Evolutionary conservation across 2,797 vertebrate genomes (phyloP).

Genomic region (Margarornis squamiger): DNA sequence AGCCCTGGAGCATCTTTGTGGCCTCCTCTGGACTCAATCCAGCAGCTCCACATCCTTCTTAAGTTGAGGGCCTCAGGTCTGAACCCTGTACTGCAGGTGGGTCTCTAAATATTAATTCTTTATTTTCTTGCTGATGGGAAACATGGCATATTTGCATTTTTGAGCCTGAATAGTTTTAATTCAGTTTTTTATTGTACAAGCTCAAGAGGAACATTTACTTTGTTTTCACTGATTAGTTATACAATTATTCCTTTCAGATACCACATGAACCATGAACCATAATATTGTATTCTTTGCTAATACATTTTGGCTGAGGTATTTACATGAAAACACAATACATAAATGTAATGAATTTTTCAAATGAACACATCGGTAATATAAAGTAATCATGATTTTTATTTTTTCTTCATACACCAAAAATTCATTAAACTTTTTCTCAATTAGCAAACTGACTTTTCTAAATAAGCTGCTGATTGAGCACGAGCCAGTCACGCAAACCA

Average conservation of each 20-base stretch:
- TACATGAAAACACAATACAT: conserved; percentile 80
- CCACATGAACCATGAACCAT: conserved; percentile 80
- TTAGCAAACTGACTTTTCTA: conserved; percentile 75
- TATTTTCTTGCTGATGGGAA: conserved; percentile 73
- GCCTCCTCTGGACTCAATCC: neutral
- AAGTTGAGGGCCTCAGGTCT: neutral
- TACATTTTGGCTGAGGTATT: conserved; percentile 79
- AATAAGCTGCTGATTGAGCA: conserved; percentile 68
- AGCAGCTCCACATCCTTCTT: neutral
- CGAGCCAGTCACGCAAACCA: conserved; percentile 13
- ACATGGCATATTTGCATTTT: conserved; percentile 79
- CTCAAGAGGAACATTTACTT: conserved; percentile 81
- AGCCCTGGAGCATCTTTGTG: neutral
- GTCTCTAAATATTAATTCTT: conserved; percentile 59
- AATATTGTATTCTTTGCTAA: conserved; percentile 80
- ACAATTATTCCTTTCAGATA: conserved; percentile 82
- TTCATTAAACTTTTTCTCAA: conserved; percentile 80
- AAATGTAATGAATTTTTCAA: conserved; percentile 80
- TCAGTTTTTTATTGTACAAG: conserved; percentile 77
- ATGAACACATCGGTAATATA: conserved; percentile 68
- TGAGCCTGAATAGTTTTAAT: conserved; percentile 83
- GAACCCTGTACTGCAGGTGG: neutral
- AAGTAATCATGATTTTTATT: conserved; percentile 65
- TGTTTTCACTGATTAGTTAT: conserved; percentile 82
- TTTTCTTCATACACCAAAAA: conserved; percentile 55